Evolutionary conservation across 2,888 invertebrate genomes (phyloP).

Genomic region (Lypha dubia): DNA sequence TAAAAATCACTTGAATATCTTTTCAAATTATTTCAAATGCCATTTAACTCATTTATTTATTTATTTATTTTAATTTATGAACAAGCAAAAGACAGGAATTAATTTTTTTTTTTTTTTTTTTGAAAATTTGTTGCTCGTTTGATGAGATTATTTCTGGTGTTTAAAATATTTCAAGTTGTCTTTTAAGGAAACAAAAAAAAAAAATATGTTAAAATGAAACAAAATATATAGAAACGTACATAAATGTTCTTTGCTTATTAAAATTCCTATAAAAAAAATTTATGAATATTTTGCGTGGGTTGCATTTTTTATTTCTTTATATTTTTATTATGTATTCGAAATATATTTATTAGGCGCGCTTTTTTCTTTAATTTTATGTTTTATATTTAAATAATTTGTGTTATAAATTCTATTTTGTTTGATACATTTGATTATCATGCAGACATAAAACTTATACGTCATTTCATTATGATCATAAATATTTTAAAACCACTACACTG

Average conservation of each 20-base stretch:
- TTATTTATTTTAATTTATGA: slow-evolving; percentile 44
- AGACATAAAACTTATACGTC: slow-evolving; percentile 48
- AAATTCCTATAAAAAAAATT: slow-evolving; percentile 52
- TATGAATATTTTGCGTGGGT: slow-evolving; percentile 68
- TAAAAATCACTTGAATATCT: slow-evolving; percentile 40
- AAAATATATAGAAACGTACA: neutral
- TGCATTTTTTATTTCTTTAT: slow-evolving; percentile 44
- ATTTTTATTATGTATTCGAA: slow-evolving; percentile 44
- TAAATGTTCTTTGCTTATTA: too few species aligned
- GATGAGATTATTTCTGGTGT: slow-evolving; percentile 33
- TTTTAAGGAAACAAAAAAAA: slow-evolving; percentile 32
- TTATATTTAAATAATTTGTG: slow-evolving; percentile 45
- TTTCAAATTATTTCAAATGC: slow-evolving; percentile 49
- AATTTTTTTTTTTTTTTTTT: neutral
- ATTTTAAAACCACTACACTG: slow-evolving; percentile 1
- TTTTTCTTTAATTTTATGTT: neutral
- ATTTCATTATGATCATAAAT: slow-evolving; percentile 41
- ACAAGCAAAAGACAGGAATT: neutral
- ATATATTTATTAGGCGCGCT: slow-evolving; percentile 24
- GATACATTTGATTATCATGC: slow-evolving; percentile 39
- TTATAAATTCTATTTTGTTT: slow-evolving; percentile 28
- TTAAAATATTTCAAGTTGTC: slow-evolving; percentile 31
- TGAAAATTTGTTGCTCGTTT: slow-evolving; percentile 14
- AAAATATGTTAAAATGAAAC: neutral
- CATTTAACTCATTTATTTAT: slow-evolving; percentile 43